A percentile compares a stretch with the other conserved stretches of the same genome.
Conservation (phyloP, 1,140 invertebrate genomes). For the Pseudachorutes palmiensis region DNA sequence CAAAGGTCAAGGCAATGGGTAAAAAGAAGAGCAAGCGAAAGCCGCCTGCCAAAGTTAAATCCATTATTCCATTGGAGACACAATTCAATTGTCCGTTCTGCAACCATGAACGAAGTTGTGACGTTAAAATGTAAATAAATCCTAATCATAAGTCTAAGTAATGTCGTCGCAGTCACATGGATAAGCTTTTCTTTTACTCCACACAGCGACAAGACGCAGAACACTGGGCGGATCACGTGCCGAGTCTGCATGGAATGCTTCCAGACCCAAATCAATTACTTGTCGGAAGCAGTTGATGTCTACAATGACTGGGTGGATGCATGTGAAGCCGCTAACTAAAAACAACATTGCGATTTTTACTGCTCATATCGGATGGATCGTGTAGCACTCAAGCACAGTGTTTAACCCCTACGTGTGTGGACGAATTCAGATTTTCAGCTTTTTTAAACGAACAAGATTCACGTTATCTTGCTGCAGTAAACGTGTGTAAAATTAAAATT, state of each 20-base stretch:
- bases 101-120: conserved; percentile 98
- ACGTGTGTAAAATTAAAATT: too few species aligned
- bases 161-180: background rate
- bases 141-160: background rate
- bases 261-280: conserved; percentile 55
- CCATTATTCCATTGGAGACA: conserved; percentile 85
- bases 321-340: conserved; percentile 54
- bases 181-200: conserved; percentile 36
- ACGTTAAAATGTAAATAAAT: conserved; percentile 91
- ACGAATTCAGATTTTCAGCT: too few species aligned
- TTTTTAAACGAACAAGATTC: too few species aligned
- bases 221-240: conserved; percentile 55
- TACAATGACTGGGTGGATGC: conserved; percentile 67
- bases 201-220: conserved; percentile 53
- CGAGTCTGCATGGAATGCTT: conserved; percentile 58
- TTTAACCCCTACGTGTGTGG: too few species aligned
- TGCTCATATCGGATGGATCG: too few species aligned
- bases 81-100: conserved; percentile 99
- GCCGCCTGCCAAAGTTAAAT: conserved; percentile 87
- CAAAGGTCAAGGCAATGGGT: conserved; percentile 59
- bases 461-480: too few species aligned
- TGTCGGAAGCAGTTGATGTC: conserved; percentile 60
- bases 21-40: conserved; percentile 94
- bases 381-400: background rate
- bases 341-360: background rate